Evolutionary conservation across 2,113 vertebrate species (phyloP), one percentile per base, ranked within the genome.

Genomic region (Loxodonta africana): DNA sequence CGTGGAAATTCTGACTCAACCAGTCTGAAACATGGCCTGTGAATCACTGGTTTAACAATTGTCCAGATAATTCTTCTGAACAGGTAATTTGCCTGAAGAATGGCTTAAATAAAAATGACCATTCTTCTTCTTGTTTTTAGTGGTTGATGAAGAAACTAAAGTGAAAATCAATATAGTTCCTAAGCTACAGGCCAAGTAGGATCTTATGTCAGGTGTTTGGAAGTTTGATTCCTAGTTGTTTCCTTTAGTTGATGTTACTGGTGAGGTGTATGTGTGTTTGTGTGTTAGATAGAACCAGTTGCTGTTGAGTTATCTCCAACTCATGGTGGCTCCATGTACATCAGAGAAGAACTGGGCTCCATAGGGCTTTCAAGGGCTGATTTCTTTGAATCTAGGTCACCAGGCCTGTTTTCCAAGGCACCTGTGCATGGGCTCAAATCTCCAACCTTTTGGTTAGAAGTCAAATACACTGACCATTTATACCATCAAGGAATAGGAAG

Each of bases 61-160:
- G 14, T 2, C 4, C 7, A 30, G 12, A 21, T 84, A 25, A 76
- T 83, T 88, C 30, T 88, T 74, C 44, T 88, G 33, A 80, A n/a
- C 6, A 60, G 4, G 1, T 81, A 21, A 48, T 5, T 93, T 90
- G 12, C 10, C 26, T 78, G 30, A 73, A 88, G 21, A 77, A 7
- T 76, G 5, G 1, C 46, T 11, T 92, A 95, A 44, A 57, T 82
- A 90, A 67, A 14, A 77, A 80, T 74, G 41, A 78, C 23, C 9
- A 51, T 46, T 93, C 11, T 92, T 26, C 33, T 46, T 87, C 73
- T 88, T 17, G 1, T 57, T 93, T 74, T 53, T 97, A 23, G 53
- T 96, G 12, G 1, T 93, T 78, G 62, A 85, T 80, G 17, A 97
- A 78, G 3, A 94, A 83, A 62, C 5, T 26, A 44, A 92, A 30